Conservation (phyloP, 2,113 vertebrate genomes). For the Coryphaenoides rupestris region DNA sequence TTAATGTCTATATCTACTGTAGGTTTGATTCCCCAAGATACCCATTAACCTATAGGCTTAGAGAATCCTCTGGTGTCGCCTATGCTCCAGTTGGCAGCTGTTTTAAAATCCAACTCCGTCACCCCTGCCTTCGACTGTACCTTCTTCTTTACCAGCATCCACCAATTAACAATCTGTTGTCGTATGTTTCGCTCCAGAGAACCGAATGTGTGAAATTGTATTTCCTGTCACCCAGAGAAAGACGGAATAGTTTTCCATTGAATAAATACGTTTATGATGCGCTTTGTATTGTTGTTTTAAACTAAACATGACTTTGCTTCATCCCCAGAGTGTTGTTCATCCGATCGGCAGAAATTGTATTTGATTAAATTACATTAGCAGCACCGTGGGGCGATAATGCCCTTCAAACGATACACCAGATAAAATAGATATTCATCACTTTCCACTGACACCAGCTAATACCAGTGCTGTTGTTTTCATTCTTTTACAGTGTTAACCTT, state of each 20-base stretch:
- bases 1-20: too few species aligned
- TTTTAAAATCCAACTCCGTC: too few species aligned
- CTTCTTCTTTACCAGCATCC: too few species aligned
- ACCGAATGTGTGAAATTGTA: slow-evolving; percentile 82
- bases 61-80: too few species aligned
- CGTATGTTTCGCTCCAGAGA: slow-evolving; percentile 28
- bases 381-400: neutral
- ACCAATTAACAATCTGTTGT: slow-evolving; percentile 35
- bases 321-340: neutral
- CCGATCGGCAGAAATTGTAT: neutral
- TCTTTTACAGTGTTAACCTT: too few species aligned
- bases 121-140: too few species aligned
- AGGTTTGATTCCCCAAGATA: too few species aligned
- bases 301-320: too few species aligned
- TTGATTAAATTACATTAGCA: neutral
- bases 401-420: neutral
- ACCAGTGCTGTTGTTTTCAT: too few species aligned
- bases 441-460: too few species aligned
- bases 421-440: neutral
- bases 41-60: too few species aligned
- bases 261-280: slow-evolving; percentile 81
- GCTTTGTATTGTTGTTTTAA: neutral
- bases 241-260: slow-evolving; percentile 76
- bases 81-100: too few species aligned
- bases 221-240: slow-evolving; percentile 81